These are phyloP conservation scores for Pelobates cultripes DNA, from an alignment of 2,797 vertebrate genomes.

Conservation along the genomic window DNA sequence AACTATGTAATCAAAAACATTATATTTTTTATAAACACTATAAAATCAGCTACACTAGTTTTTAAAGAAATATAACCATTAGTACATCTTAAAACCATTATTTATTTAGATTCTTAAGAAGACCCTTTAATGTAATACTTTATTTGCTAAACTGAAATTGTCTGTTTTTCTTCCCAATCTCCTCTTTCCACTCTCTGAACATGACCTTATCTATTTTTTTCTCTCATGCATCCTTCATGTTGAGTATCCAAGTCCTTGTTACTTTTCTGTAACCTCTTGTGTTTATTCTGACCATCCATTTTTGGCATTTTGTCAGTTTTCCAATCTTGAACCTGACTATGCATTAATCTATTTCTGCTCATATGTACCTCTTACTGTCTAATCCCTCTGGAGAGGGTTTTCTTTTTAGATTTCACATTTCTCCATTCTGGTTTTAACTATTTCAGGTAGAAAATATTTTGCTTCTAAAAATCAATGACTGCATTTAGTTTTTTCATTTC, in stretches of 20 bases:
- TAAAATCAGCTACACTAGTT: background rate
- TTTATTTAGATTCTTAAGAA: background rate
- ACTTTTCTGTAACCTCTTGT: slow-evolving; percentile 1
- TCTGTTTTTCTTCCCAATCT: background rate
- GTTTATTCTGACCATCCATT: slow-evolving; percentile 1
- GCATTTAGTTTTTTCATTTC: too few species aligned
- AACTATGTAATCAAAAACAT: background rate
- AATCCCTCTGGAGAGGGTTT: background rate
- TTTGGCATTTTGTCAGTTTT: slow-evolving; percentile 8
- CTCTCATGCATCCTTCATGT: background rate
- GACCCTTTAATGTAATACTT: background rate
- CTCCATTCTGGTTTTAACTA: background rate
- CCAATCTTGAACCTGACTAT: slow-evolving; percentile 9
- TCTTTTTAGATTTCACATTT: background rate
- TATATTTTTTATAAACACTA: background rate
- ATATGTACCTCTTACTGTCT: background rate
- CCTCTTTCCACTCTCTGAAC: slow-evolving; percentile 2
- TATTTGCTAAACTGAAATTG: slow-evolving; percentile 8
- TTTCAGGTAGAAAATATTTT: background rate
- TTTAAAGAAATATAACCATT: background rate
- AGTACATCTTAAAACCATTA: background rate
- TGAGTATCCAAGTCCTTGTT: background rate
- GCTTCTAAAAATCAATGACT: too few species aligned
- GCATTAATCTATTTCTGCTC: slow-evolving; percentile 3
- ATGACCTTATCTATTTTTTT: background rate